Percentiles rank a stretch among this genome's conserved stretches.
These are phyloP conservation scores for Maniola hyperantus DNA, from an alignment of 2,888 invertebrate species.

Conservation along the genomic window DNA sequence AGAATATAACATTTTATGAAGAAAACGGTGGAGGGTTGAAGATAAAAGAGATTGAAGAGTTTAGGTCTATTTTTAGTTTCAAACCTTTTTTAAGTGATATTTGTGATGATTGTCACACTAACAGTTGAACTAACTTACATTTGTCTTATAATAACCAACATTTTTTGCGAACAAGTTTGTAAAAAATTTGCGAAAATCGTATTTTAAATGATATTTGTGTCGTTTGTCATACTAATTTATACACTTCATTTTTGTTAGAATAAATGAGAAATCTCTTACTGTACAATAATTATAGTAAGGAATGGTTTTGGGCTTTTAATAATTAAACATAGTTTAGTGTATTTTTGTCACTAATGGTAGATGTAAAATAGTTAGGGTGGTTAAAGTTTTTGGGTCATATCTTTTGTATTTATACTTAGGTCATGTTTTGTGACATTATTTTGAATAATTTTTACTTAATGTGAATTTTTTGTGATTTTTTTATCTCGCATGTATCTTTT, in stretches of 20 bases:
- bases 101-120: slow-evolving; percentile 56
- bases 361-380: background rate
- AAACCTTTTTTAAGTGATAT: background rate
- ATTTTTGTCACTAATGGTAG: background rate
- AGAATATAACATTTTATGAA: background rate
- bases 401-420: background rate
- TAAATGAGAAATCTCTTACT: background rate
- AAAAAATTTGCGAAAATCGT: no score
- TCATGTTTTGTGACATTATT: background rate
- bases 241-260: background rate
- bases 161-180: no score
- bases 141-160: no score
- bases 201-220: background rate
- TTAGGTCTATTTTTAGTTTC: background rate
- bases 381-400: background rate
- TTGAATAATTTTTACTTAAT: background rate
- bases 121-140: slow-evolving; percentile 14
- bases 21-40: background rate
- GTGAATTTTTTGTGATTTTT: background rate
- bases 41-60: background rate
- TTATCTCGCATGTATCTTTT: background rate
- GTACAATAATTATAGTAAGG: background rate
- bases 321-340: background rate
- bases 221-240: slow-evolving; percentile 57
- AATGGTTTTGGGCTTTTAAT: background rate